A percentile compares a stretch with the other conserved stretches of the same genome.
phyloP scores from a whole-genome alignment of 2,113 vertebrate species.

The Lota lota region DNA sequence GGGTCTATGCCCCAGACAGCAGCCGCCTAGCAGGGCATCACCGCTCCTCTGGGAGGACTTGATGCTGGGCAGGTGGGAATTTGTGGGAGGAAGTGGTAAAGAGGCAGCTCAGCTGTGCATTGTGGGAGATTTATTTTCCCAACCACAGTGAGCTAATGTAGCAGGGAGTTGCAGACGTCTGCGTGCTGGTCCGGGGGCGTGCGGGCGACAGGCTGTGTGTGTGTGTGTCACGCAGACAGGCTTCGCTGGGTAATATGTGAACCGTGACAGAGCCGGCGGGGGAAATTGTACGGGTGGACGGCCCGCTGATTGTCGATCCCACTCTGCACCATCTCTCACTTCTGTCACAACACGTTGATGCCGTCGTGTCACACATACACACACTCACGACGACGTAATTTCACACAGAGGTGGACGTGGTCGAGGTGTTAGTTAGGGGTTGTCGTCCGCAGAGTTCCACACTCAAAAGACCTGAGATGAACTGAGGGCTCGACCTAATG shows the following conservation, averaged over 20 bases:
- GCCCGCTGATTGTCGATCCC: constrained; percentile 41
- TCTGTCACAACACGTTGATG: constrained; percentile 40
- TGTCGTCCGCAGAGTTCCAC: no score
- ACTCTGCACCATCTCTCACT: constrained; percentile 40
- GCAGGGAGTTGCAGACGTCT: neutral
- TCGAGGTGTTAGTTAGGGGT: no score
- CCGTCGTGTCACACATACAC: neutral
- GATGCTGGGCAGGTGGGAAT: neutral
- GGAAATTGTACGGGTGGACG: constrained; percentile 49
- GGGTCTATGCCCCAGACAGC: neutral
- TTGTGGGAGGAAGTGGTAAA: neutral
- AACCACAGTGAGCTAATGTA: constrained; percentile 27
- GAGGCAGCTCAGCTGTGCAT: neutral
- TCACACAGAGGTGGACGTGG: no score
- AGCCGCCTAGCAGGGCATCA: neutral
- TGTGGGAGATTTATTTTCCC: constrained; percentile 22
- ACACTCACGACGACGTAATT: neutral
- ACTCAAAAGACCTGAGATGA: no score
- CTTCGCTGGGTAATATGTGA: constrained; percentile 40
- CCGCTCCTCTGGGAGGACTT: neutral
- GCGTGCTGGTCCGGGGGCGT: neutral
- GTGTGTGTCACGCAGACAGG: neutral
- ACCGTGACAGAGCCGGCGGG: constrained; percentile 39
- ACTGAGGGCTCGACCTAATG: no score
- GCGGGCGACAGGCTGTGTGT: neutral